Base-by-base conservation (phyloP, 1,140 invertebrate genomes). In the Palaemon carinicauda region DNA sequence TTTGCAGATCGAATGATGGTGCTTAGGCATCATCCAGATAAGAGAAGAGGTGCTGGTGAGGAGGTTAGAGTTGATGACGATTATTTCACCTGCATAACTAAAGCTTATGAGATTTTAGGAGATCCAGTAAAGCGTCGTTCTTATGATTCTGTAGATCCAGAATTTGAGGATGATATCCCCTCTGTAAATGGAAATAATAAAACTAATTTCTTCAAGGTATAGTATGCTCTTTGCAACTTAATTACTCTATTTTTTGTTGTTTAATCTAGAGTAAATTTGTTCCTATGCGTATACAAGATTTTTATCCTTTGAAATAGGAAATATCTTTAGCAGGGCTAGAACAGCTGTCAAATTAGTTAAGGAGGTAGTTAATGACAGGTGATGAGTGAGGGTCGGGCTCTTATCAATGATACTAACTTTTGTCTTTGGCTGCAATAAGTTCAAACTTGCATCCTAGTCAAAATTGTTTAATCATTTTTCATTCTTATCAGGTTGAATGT, bases 41-140 rank as follows among this genome's bases (percentile, higher is more conserved):
- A 99, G 91, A 94, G 98, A 83, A 96, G 97, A 93, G 96, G 95
- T 78, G 93, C 94, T 92, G 96, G 97, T 60, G 96, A 97, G 91
- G 94, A 96, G 89, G 94, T 98, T 15, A 93, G 94, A 87, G 93
- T 94, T 1, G 96, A 97, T 89, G 96, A 98, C 90, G 98, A 99
- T 92, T 99, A 99, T 92, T 99, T 99, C 91, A 97, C 98, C 0
- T 99, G 98, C 91, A 99, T 99, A 90, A 99, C 98, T n/a, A 97
- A 97, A 93, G 98, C 98, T 19, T 97, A 96, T 94, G 97, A 98
- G 92, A 96, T 95, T 41, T 93, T 98, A 86, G 96, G 97, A 0
- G 97, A 95, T 90, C 93, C 95, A 17, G 91, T 93, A 7, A 97
- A 96, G 90, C 93, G 98, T 88, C 93, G 95, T 88, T 96, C 98